A percentile compares a stretch with the other conserved stretches of the same genome.
Evolutionary conservation across 2,113 vertebrate species (phyloP).

Genomic region (Stigmatopora argus): DNA sequence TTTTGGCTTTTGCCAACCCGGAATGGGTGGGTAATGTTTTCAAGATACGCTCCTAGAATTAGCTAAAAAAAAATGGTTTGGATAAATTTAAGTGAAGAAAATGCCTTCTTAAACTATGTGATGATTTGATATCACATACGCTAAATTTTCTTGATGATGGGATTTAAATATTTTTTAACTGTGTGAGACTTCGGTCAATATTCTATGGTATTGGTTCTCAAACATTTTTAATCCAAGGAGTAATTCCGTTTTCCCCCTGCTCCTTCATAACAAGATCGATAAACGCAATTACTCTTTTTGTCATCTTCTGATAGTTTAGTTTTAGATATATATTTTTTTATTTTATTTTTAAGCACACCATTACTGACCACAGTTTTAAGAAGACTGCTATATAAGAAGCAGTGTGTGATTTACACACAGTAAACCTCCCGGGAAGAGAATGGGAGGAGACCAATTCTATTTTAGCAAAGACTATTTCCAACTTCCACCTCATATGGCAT

Average conservation of each 20-base stretch:
- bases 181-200: too few species aligned
- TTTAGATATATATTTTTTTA: too few species aligned
- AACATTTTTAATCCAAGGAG: too few species aligned
- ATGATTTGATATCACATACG: not conserved
- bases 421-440: constrained; percentile 36
- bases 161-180: too few species aligned
- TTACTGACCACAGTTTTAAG: not conserved
- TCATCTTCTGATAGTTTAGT: too few species aligned
- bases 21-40: not conserved
- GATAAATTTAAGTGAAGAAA: not conserved
- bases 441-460: constrained; percentile 47
- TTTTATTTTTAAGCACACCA: too few species aligned
- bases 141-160: not conserved
- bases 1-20: not conserved
- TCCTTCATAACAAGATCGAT: too few species aligned
- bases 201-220: too few species aligned
- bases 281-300: too few species aligned
- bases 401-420: constrained; percentile 3
- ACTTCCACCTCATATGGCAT: constrained; percentile 18
- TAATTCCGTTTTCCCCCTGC: too few species aligned
- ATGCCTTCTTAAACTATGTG: not conserved
- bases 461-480: constrained; percentile 56
- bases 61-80: not conserved
- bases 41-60: not conserved
- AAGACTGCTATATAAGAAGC: not conserved